These are phyloP conservation scores for Fringilla coelebs DNA, from an alignment of 2,797 vertebrate species.

Conservation along the genomic window DNA sequence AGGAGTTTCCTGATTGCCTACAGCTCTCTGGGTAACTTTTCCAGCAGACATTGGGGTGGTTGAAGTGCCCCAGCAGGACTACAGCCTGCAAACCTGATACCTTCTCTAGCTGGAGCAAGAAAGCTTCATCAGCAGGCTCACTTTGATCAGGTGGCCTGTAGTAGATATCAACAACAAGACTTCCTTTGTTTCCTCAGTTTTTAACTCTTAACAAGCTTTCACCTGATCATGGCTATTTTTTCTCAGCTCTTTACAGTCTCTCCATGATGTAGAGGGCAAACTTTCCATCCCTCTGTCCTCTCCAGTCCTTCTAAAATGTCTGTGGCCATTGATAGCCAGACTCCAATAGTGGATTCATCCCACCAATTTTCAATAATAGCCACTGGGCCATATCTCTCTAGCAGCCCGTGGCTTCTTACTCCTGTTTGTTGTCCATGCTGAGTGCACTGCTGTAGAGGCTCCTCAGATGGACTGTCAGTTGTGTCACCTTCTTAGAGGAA, in stretches of 20 bases:
- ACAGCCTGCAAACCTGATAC: background rate
- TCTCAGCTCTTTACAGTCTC: background rate
- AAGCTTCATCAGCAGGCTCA: background rate
- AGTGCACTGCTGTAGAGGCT: background rate
- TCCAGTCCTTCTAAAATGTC: background rate
- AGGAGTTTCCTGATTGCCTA: background rate
- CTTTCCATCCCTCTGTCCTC: rapidly evolving
- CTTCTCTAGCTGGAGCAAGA: background rate
- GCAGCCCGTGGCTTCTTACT: background rate
- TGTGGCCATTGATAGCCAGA: rapidly evolving
- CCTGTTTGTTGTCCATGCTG: background rate
- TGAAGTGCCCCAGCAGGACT: background rate
- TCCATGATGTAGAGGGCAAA: rapidly evolving
- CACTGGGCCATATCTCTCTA: background rate
- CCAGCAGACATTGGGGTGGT: background rate
- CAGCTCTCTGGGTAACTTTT: background rate
- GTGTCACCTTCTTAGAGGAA: background rate
- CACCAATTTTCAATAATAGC: background rate
- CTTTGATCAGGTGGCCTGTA: background rate
- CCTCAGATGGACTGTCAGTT: background rate
- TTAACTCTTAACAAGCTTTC: background rate
- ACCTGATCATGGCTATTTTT: background rate
- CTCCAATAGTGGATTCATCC: background rate
- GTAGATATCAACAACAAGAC: rapidly evolving
- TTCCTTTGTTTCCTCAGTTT: background rate